phyloP scores from a whole-genome alignment of 2,113 vertebrate genomes.

The Phrynocephalus versicolor region DNA sequence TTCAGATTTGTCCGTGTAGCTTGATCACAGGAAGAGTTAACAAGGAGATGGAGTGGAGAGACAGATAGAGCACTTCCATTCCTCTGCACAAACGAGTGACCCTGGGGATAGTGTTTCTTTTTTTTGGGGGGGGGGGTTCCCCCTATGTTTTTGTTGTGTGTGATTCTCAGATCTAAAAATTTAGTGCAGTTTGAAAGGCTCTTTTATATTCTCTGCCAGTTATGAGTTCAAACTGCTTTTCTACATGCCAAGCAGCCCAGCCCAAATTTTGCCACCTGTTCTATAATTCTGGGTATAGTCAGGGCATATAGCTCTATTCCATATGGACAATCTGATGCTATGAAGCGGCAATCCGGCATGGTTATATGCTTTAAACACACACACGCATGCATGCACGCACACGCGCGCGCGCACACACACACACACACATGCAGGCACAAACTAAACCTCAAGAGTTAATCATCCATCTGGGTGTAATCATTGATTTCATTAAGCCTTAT shows the following conservation, averaged over 20 bases:
- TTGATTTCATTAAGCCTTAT: conserved; percentile 87
- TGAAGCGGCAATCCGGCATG: conserved; percentile 84
- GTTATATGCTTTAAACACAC: conserved; percentile 65
- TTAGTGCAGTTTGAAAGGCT: conserved; percentile 74
- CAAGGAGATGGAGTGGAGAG: neutral
- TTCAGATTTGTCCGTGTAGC: neutral
- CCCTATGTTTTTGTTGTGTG: conserved; percentile 51
- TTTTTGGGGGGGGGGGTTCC: conserved; percentile 30
- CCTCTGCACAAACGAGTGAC: conserved; percentile 12
- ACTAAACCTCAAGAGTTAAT: conserved; percentile 85
- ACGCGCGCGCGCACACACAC: neutral
- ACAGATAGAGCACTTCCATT: neutral
- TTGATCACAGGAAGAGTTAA: conserved; percentile 3
- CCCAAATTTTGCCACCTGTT: conserved; percentile 84
- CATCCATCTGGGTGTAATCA: conserved; percentile 87
- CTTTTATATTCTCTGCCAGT: conserved; percentile 73
- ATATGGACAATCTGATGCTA: conserved; percentile 85
- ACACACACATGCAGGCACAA: conserved; percentile 10
- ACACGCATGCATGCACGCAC: conserved; percentile 5
- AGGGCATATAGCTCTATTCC: conserved; percentile 83
- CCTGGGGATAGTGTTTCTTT: conserved; percentile 35
- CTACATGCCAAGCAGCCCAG: conserved; percentile 81
- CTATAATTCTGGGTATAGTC: conserved; percentile 81
- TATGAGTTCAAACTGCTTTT: conserved; percentile 76
- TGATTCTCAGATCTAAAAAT: conserved; percentile 68